Conservation (phyloP, 2,888 invertebrate species). For the Pseudococcus viburni region DNA sequence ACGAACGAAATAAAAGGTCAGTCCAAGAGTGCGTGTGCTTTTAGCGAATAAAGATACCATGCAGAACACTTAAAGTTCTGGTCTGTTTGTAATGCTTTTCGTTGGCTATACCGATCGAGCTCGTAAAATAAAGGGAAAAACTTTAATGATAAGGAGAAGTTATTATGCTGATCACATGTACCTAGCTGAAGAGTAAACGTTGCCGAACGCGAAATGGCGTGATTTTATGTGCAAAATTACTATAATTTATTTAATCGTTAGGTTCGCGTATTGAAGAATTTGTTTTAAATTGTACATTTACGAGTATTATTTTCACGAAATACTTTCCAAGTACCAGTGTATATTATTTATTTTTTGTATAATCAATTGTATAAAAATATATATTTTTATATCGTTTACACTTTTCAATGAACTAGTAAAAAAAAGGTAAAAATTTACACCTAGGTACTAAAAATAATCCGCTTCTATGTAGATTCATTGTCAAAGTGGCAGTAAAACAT, state of each 20-base stretch:
- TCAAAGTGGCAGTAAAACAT: not conserved
- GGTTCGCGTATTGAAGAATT: constrained; percentile 1
- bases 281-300: constrained; percentile 18
- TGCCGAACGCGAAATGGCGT: constrained; percentile 24
- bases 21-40: constrained; percentile 16
- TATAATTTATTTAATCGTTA: constrained; percentile 54
- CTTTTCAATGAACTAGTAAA: constrained; percentile 28
- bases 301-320: not conserved
- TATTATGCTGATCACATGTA: constrained; percentile 27
- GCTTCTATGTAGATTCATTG: not conserved
- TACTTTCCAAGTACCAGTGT: not conserved
- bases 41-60: constrained; percentile 27
- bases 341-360: constrained; percentile 32
- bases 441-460: not conserved
- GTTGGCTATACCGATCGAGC: not conserved
- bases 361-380: constrained; percentile 53
- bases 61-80: constrained; percentile 29
- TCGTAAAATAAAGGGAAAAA: constrained; percentile 16
- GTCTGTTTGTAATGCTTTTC: constrained; percentile 21
- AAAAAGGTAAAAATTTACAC: not conserved
- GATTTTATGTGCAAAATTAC: constrained; percentile 26
- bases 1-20: constrained; percentile 17
- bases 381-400: constrained; percentile 30
- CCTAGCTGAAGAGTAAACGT: not conserved
- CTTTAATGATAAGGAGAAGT: constrained; percentile 29